Base-by-base conservation (phyloP, 2,888 invertebrate species). In the Leucozona laternaria region DNA sequence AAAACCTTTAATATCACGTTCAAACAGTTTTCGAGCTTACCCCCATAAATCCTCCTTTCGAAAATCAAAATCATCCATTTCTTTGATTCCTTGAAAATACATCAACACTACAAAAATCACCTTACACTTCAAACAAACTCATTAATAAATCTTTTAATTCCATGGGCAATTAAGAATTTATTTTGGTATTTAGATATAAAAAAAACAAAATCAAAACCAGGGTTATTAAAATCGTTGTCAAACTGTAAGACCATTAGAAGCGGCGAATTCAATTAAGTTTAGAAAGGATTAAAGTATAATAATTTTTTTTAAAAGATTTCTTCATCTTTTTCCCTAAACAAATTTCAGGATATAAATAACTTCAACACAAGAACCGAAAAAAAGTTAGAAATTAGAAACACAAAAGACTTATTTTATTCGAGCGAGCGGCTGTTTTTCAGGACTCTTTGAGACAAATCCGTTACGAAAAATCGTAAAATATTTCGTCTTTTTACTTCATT, bases 391-490 rank as follows among this genome's bases (percentile, higher is more conserved):
- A 20, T 11, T 1, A 34, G 8, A 34, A 11, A 58, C 17, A n/a
- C n/a, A 55, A 17, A 55, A 28, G n/a, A 34, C 17, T 58, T 34
- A 13, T 11, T n/a, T n/a, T 58, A 20, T 5, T 25, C 6, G 13
- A 15, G 7, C 13, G 15, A 25, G 25, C 15, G 15, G 25, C 15
- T 53, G 22, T 20, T 37, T 20, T 13, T 31, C 5, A 40, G 37
- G 25, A 60, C 2, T 2, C n/a, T 20, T 34, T 34, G 4, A 20
- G 11, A 3, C 22, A 66, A 66, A 34, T 37, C 11, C 68, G 53
- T 68, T 37, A 25, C 22, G 20, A 37, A 53, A 66, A 73, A 6
- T 66, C 55, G 31, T 60, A 77, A 66, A 43, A 57, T 62, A 71
- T 62, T 60, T 37, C 22, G 17, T 25, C 10, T 11, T 50, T 25